A percentile compares a stretch with the other conserved stretches of the same genome.
phyloP scores from a whole-genome alignment of 2,888 invertebrate species.

The Tetramorium bicarinatum region DNA sequence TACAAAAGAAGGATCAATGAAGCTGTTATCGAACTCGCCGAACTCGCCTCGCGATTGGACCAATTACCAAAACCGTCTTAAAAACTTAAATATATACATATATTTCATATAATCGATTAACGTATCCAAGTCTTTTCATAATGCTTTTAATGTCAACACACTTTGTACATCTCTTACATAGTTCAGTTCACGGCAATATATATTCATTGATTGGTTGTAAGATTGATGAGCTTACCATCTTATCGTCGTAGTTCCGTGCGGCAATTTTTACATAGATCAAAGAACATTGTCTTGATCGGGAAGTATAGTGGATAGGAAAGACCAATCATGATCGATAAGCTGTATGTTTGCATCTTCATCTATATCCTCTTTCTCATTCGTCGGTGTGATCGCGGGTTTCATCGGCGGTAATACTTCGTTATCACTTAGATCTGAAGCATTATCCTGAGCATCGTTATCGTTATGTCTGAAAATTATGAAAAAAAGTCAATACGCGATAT shows the following conservation, averaged over 20 bases:
- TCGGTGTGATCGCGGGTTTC: constrained; percentile 43
- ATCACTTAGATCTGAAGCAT: constrained; percentile 73
- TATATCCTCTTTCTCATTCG: constrained; percentile 60
- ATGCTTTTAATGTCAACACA: background rate
- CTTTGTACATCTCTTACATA: background rate
- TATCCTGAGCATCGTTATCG: constrained; percentile 62
- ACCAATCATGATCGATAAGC: constrained; percentile 79
- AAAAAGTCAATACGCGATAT: background rate
- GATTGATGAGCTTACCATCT: background rate
- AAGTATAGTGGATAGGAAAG: constrained; percentile 79
- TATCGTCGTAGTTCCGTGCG: background rate
- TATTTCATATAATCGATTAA: background rate
- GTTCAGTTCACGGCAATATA: background rate
- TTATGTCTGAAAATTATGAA: constrained; percentile 43
- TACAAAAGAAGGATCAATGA: constrained; percentile 78
- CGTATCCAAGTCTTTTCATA: background rate
- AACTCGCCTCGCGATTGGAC: constrained; percentile 72
- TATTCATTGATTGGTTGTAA: background rate
- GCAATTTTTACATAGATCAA: constrained; percentile 17
- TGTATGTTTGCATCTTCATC: constrained; percentile 71
- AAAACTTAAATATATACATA: background rate
- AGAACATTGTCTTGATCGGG: constrained; percentile 71
- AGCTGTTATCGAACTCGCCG: constrained; percentile 76
- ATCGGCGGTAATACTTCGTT: constrained; percentile 57
- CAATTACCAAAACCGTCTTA: constrained; percentile 74